Evolutionary conservation across 2,888 invertebrate genomes (phyloP), one percentile per base, ranked within the genome.

Genomic region (Himalopsyche tibetana): DNA sequence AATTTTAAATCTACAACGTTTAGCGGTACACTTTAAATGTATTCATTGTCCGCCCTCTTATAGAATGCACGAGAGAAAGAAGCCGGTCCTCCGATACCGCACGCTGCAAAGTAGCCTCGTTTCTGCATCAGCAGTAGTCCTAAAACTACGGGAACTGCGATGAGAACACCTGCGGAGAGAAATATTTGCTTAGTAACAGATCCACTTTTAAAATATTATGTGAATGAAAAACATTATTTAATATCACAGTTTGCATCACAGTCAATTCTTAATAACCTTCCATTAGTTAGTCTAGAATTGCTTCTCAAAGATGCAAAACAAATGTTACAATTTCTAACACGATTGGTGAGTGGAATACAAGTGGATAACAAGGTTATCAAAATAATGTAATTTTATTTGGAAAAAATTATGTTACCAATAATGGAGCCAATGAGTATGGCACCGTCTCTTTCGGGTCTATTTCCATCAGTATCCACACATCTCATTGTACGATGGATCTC

Each of bases 41-140:
- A 91, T 56, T 95, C 95, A 55, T 94, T 93, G 0, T 94, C 93
- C 0, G 96, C 94, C 79, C 95, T 92, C 89, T 95, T 95, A 91
- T 97, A 97, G 90, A 96, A 95, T 0, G 96, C 95, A 15, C 96
- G 92, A 0, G 95, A 95, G 85, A 94, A 95, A 45, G 94, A 93
- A 0, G 94, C 93, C 0, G 95, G 95, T 0, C 94, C 94, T 2
- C 93, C 93, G 4, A 93, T 92, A 0, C 94, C 93, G 80, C 94
- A 91, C 89, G 94, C 91, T 0, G 93, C 93, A 90, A 95, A 95
- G 92, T 95, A 95, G 0, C 96, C 95, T 79, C 94, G 94, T 87
- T 94, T 94, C 93, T 96, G 95, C 55, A 95, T 91, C 55, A 95
- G 89, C 89, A 95, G 91, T 17, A 95, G 89, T 0, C 93, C 93